phyloP scores from a whole-genome alignment of 2,888 invertebrate species.

The Tenodera sinensis region DNA sequence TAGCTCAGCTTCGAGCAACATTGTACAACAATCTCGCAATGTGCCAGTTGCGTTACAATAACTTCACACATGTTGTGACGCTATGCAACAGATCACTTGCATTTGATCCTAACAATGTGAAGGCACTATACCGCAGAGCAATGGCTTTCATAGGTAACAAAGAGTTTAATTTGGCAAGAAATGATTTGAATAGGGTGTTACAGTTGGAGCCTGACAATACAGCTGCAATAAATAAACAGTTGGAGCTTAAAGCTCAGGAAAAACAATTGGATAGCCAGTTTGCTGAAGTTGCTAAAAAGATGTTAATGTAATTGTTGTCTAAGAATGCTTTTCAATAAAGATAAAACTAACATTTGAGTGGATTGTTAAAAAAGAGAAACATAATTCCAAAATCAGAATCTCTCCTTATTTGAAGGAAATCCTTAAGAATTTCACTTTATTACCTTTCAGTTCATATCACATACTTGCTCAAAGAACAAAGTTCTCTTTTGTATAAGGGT shows the following conservation, averaged over 20 bases:
- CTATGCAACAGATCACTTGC: constrained; percentile 53
- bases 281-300: constrained; percentile 53
- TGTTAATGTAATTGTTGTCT: constrained; percentile 21
- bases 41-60: constrained; percentile 67
- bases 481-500: no score
- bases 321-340: no score
- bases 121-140: constrained; percentile 51
- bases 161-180: constrained; percentile 39
- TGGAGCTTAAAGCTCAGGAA: constrained; percentile 53
- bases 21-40: constrained; percentile 80
- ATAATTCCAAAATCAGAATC: no score
- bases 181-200: constrained; percentile 57
- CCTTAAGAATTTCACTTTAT: no score
- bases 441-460: no score
- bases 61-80: constrained; percentile 62
- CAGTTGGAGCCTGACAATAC: constrained; percentile 63
- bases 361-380: no score
- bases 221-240: constrained; percentile 57
- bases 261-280: constrained; percentile 59
- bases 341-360: no score
- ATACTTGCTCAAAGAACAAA: no score
- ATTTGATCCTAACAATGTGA: constrained; percentile 47
- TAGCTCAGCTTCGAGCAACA: constrained; percentile 50
- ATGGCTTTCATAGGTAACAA: constrained; percentile 44
- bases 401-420: no score